Evolutionary conservation across 2,113 vertebrate genomes (phyloP).

Genomic region (Patagioenas fasciata): DNA sequence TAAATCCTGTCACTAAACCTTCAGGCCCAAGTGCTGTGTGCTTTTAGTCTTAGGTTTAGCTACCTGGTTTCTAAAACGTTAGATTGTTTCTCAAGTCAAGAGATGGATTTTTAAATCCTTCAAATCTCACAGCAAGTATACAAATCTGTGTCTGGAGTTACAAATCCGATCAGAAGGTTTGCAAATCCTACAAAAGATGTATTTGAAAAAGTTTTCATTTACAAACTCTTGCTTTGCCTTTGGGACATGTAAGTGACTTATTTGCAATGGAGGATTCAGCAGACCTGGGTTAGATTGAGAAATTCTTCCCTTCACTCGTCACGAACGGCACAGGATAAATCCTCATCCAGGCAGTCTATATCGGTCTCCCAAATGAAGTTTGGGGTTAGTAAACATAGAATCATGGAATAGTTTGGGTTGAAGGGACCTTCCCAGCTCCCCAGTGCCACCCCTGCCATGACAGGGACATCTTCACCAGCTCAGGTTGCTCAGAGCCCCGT

Average conservation of each 20-base stretch:
- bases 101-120: slow-evolving; percentile 70
- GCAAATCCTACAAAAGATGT: slow-evolving; percentile 67
- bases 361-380: background rate
- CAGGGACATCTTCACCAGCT: too few relatives aligned
- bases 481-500: too few relatives aligned
- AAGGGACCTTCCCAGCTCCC: too few relatives aligned
- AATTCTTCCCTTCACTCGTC: background rate
- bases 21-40: slow-evolving; percentile 53
- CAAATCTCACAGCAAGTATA: slow-evolving; percentile 46
- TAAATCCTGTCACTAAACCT: slow-evolving; percentile 68
- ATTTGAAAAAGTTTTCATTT: slow-evolving; percentile 63
- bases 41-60: slow-evolving; percentile 66
- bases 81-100: slow-evolving; percentile 63
- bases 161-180: slow-evolving; percentile 68
- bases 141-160: slow-evolving; percentile 64
- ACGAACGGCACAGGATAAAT: background rate
- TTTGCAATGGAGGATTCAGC: slow-evolving; percentile 21
- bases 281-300: background rate
- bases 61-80: slow-evolving; percentile 44
- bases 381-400: background rate
- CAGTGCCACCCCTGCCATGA: too few relatives aligned
- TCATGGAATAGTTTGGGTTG: too few relatives aligned
- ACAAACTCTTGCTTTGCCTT: slow-evolving; percentile 59
- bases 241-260: slow-evolving; percentile 50
- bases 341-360: background rate